These are phyloP conservation scores for Microtus richardsoni DNA, from an alignment of 2,113 vertebrate species.

Conservation along the genomic window DNA sequence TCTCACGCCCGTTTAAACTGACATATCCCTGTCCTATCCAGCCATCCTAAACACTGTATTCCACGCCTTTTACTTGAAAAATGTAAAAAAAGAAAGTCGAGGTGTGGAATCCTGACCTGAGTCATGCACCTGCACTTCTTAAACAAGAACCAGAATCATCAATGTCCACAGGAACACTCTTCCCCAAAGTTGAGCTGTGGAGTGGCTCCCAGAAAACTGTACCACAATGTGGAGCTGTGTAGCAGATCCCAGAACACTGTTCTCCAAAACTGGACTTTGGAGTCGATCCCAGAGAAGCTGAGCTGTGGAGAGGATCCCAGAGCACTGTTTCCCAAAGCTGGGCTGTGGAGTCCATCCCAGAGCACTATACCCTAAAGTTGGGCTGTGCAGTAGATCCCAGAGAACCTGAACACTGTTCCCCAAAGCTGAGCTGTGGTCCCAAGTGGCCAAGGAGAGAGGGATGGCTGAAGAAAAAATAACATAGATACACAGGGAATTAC, in stretches of 20 bases:
- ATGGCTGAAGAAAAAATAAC: too few relatives aligned
- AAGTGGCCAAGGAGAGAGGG: neutral
- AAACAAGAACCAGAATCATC: neutral
- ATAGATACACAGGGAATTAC: neutral
- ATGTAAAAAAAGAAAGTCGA: slow-evolving; percentile 64
- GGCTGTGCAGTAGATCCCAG: neutral
- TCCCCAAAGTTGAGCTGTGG: neutral
- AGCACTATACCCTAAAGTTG: neutral
- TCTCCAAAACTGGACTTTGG: neutral
- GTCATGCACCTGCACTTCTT: slow-evolving; percentile 49
- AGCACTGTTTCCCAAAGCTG: too few relatives aligned
- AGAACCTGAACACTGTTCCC: neutral
- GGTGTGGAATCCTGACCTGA: slow-evolving; percentile 61
- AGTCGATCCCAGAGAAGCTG: neutral
- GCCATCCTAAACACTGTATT: slow-evolving; percentile 61
- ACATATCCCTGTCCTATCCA: neutral
- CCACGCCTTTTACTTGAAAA: slow-evolving; percentile 51
- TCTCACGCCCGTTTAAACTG: slow-evolving; percentile 43
- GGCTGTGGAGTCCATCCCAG: neutral
- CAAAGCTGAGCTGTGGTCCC: neutral
- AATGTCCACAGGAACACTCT: too few relatives aligned
- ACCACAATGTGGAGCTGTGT: neutral
- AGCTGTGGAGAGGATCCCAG: neutral
- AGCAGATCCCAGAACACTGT: neutral
- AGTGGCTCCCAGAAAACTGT: neutral